Base-by-base conservation (phyloP, 1,140 invertebrate genomes). In the Pseudomyrmex pallidus region DNA sequence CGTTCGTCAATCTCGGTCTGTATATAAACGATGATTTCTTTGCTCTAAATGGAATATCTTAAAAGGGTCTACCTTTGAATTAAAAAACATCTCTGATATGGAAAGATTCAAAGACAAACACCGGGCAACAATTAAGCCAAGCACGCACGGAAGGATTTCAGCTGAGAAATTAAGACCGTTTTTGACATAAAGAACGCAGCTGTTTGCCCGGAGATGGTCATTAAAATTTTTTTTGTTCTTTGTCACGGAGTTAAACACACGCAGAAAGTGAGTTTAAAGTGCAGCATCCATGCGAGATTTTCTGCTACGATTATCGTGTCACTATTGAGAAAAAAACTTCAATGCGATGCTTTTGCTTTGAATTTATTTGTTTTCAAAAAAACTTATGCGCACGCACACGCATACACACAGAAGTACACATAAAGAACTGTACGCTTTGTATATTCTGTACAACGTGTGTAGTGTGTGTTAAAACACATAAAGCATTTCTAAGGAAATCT, bases 311-410 rank as follows among this genome's bases (percentile, higher is more conserved):
- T 64, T 76, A 64, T 1, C 10, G 5, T 12, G 12, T 22, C 9
- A 56, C n/a, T 78, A 35, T 25, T 50, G 48, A 1, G 9, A 35
- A 67, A 77, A 77, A 74, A 35, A 22, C 9, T n/a, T 50, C 50
- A 44, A 66, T 54, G 25, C 25, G n/a, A 44, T 22, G 0, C 25
- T 8, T n/a, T 54, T 76, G 10, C 46, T 15, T 17, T 4, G 17
- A n/a, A 54, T 54, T 76, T 63, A 63, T 74, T 46, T 35, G 35
- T 35, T 56, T 20, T 56, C 48, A 64, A 7, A 15, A 62, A 12
- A 64, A 5, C 2, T n/a, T n/a, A 35, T 35, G 35, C 35, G 4
- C 35, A 35, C 5, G 25, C 25, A 35, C 25, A 35, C 25, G 25
- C 25, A 35, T 5, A 7, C 35, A 7, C 35, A 35, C 7, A 35